Base-by-base conservation (phyloP, 2,797 vertebrate genomes). In the Coregonus suidteri region DNA sequence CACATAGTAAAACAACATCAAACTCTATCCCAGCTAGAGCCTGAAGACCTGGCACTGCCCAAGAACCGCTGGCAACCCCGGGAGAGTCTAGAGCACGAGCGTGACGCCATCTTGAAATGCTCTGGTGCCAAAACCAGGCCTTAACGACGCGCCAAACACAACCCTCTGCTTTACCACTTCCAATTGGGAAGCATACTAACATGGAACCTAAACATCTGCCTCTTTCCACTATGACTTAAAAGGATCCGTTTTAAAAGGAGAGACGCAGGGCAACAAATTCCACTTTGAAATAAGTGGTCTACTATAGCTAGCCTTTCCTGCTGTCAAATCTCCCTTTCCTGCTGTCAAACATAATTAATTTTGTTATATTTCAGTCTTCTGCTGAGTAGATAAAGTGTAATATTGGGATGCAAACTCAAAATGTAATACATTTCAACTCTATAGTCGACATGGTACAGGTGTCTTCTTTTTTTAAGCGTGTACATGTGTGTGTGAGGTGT, bases 1-100 rank as follows among this genome's bases (percentile, higher is more conserved):
- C 14, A 75, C 69, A n/a, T 73, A 74, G 77, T 81, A 83, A 81
- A 67, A 67, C 3, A 78, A 85, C 75, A 74, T 78, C 81, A 83
- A 79, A 73, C 66, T 73, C 64, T 52, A 73, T 73, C 79, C 69
- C 53, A 51, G 78, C 67, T 62, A 20, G 20, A 62, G 59, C 37
- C 73, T 79, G 16, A 52, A 74, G 81, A 75, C 31, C 16, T 0
- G 0, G 68, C 74, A 5, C 64, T 51, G 71, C 74, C 83, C 79
- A 79, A 69, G 75, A 85, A 75, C 34, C 79, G 56, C 77, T 0
- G 79, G 72, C 73, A 72, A 71, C 51, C 20, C 51, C 3, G 3
- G 73, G 73, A 84, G 79, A 65, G 67, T 41, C 54, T 53, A 14
- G 52, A 1, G 16, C 51, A 56, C 74, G 47, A 1, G 16, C 62